Percentiles rank a stretch among this genome's conserved stretches.
phyloP scores from a whole-genome alignment of 2,797 vertebrate species.

The Eurystomus glaucurus region DNA sequence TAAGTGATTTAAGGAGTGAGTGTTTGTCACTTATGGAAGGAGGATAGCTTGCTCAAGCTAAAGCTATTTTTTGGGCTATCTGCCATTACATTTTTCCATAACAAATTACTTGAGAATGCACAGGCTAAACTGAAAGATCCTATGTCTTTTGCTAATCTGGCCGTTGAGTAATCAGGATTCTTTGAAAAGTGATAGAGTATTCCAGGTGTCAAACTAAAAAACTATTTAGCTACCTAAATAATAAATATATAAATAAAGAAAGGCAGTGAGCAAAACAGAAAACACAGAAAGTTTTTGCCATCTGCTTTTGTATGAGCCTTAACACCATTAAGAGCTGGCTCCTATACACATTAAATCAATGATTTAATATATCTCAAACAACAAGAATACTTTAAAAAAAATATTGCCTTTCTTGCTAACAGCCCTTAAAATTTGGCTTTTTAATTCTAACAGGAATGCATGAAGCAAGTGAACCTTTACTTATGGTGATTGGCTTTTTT shows the following conservation, averaged over 20 bases:
- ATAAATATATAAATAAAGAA: neutral
- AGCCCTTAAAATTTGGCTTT: neutral
- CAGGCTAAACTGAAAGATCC: neutral
- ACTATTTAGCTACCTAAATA: neutral
- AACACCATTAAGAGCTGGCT: neutral
- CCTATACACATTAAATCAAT: neutral
- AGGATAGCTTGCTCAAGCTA: neutral
- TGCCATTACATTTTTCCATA: neutral
- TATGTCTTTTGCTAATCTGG: neutral
- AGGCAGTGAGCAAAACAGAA: neutral
- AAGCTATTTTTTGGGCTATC: neutral
- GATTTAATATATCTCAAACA: neutral
- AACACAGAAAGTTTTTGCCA: rapidly evolving
- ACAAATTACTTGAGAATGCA: neutral
- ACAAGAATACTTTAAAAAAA: neutral
- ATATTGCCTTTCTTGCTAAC: neutral
- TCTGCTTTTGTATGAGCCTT: neutral
- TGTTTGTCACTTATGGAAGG: neutral
- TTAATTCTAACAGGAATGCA: neutral
- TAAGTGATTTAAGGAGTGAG: neutral
- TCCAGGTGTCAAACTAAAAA: neutral
- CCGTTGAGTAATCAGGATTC: neutral
- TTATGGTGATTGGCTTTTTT: neutral
- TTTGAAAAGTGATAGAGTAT: neutral
- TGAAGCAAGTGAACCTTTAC: neutral